These are phyloP conservation scores for Pyrgilauda ruficollis DNA, from an alignment of 2,113 vertebrate genomes.

Conservation along the genomic window DNA sequence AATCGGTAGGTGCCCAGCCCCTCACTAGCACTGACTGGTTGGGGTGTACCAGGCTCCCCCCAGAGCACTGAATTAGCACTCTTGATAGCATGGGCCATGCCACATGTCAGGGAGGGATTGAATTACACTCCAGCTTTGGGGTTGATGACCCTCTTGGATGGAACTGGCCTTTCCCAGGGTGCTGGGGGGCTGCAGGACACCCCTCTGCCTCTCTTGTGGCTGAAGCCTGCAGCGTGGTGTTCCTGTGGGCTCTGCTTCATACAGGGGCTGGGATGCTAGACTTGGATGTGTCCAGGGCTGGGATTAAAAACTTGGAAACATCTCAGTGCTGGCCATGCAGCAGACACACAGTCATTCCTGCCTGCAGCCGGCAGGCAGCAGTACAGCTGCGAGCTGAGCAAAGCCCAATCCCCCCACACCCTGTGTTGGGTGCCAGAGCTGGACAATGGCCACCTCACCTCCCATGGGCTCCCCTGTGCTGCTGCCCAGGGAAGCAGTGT, in stretches of 20 bases:
- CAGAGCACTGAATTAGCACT: fast-evolving
- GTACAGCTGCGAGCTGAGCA: background rate
- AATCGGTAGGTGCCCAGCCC: conserved; percentile 82
- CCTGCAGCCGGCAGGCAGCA: background rate
- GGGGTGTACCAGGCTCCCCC: background rate
- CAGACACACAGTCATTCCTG: background rate
- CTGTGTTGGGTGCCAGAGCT: background rate
- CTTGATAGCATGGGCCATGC: fast-evolving
- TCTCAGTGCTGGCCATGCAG: fast-evolving
- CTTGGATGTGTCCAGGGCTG: background rate
- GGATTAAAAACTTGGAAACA: background rate
- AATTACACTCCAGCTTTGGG: background rate
- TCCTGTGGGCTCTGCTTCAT: background rate
- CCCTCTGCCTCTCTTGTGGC: background rate
- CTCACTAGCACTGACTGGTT: fast-evolving
- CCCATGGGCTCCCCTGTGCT: fast-evolving
- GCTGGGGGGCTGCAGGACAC: fast-evolving
- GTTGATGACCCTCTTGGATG: background rate
- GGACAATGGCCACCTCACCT: background rate
- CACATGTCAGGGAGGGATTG: background rate
- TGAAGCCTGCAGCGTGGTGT: fast-evolving
- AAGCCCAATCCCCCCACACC: background rate
- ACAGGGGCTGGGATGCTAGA: background rate
- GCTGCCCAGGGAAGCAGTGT: background rate
- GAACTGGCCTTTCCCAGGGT: background rate